Evolutionary conservation across 2,888 invertebrate genomes (phyloP).

Genomic region (Gymnosoma rotundatum): DNA sequence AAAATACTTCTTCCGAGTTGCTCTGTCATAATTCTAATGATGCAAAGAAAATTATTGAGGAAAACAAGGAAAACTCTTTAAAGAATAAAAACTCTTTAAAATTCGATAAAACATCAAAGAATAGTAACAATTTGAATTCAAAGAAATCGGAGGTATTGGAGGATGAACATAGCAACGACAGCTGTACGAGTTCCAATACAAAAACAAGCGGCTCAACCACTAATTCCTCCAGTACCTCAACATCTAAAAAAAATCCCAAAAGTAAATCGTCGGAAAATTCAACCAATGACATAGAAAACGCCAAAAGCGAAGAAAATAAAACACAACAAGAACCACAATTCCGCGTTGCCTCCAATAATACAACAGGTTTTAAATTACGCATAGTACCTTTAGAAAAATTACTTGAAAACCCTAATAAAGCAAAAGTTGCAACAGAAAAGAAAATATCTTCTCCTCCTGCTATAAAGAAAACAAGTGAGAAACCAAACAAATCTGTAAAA

Average conservation of each 20-base stretch:
- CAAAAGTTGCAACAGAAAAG: conserved; percentile 8
- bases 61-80: conserved; percentile 66
- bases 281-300: conserved; percentile 3
- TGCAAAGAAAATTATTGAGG: conserved; percentile 61
- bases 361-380: conserved; percentile 75
- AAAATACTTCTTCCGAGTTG: conserved; percentile 48
- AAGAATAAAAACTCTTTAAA: conserved; percentile 43
- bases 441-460: conserved; percentile 26
- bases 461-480: conserved; percentile 33
- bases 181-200: conserved; percentile 54
- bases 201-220: conserved; percentile 46
- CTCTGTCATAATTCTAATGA: conserved; percentile 50
- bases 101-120: conserved; percentile 21
- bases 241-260: conserved; percentile 40
- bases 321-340: conserved; percentile 60
- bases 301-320: conserved; percentile 22
- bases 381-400: conserved; percentile 79
- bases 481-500: not conserved
- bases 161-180: conserved; percentile 66
- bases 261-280: conserved; percentile 14
- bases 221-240: conserved; percentile 69
- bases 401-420: conserved; percentile 73
- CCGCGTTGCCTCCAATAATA: conserved; percentile 65
- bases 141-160: conserved; percentile 67
- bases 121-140: conserved; percentile 41